Conservation (phyloP, 2,113 vertebrate genomes). For the Nesospiza acunhae region DNA sequence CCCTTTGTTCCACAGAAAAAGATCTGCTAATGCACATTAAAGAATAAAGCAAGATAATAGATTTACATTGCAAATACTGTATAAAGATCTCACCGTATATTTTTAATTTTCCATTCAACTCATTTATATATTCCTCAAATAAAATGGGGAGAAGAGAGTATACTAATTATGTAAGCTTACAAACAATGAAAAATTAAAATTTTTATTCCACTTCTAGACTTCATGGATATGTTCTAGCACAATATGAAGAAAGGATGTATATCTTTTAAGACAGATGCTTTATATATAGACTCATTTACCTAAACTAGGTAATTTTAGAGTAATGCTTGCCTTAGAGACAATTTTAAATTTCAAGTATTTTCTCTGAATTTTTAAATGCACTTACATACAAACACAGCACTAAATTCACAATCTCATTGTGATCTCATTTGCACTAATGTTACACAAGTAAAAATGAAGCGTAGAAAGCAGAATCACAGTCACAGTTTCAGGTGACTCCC, state of each 20-base stretch:
- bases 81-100: background rate
- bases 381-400: background rate
- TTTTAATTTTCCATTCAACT: background rate
- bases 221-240: background rate
- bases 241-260: background rate
- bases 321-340: background rate
- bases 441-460: background rate
- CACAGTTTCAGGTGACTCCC: background rate
- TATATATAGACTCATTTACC: background rate
- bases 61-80: background rate
- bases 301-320: background rate
- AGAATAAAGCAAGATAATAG: constrained; percentile 46
- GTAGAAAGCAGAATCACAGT: background rate
- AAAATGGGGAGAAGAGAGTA: background rate
- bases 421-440: background rate
- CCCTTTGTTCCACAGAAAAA: constrained; percentile 7
- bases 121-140: background rate
- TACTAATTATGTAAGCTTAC: background rate
- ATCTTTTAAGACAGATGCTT: background rate
- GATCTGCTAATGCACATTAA: constrained; percentile 19
- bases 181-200: background rate
- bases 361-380: background rate
- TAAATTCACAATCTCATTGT: background rate
- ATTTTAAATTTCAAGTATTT: background rate
- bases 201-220: background rate